Base-by-base conservation (phyloP, 2,888 invertebrate species). In the Drosophila stalkeri region DNA sequence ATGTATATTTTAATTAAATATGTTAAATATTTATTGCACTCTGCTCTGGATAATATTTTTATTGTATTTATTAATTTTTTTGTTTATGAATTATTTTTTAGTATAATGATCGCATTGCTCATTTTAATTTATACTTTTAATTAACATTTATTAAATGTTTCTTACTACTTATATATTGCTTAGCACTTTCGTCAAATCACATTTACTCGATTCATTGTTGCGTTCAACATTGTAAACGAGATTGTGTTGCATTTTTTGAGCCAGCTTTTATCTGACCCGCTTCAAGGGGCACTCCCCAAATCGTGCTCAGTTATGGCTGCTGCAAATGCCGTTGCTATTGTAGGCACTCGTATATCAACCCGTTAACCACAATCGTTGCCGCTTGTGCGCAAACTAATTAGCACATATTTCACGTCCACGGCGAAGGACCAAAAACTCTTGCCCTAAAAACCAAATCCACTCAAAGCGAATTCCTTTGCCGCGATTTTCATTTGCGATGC, bases 391-490 rank as follows among this genome's bases (percentile, higher is more conserved):
- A 87, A 82, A 81, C 86, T 86, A 86, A 86, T 86, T 86, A 86
- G 79, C 86, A 84, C 81, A 88, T 86, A 89, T 88, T 89, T 86
- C 89, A 86, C 86, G 69, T 81, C 78, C 68, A 60, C 62, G 55
- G 51, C 66, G 43, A 63, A 64, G 57, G 49, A 47, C 66, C 52
- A 46, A 44, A 54, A 72, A 54, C 31, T 55, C 46, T 55, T 43
- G 60, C 55, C 64, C 54, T 41, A 68, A 63, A 47, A 64, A 41
- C 69, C 59, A 57, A 77, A 67, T 56, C 73, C 71, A 69, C 79
- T 57, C 72, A 75, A 83, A 73, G 69, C 76, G 54, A 70, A 79
- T 78, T 85, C 76, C 76, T 72, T 77, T 79, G 75, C 73, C 63
- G 85, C 74, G 81, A 83, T 86, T 86, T 79, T 77, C 77, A 67